phyloP scores from a whole-genome alignment of 2,888 invertebrate species.

The Spilosoma lubricipeda region DNA sequence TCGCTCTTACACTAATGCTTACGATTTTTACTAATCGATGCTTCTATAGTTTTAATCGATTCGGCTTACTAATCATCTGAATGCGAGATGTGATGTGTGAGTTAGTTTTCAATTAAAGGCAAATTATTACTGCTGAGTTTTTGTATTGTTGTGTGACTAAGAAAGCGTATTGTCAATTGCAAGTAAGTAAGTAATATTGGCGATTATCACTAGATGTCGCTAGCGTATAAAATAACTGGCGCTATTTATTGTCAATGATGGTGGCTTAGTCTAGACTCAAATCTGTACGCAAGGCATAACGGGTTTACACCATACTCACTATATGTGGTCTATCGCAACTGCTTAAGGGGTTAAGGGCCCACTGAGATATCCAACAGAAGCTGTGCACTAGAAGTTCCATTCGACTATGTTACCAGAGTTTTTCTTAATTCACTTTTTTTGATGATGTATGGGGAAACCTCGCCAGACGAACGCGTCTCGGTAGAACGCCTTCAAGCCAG shows the following conservation, averaged over 20 bases:
- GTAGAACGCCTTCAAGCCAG: too few species aligned
- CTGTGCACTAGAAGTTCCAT: not conserved
- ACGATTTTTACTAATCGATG: conserved; percentile 47
- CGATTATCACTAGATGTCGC: not conserved
- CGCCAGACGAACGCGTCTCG: too few species aligned
- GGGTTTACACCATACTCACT: not conserved
- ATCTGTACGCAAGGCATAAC: not conserved
- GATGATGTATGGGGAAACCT: not conserved
- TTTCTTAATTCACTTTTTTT: not conserved
- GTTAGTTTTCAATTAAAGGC: conserved; percentile 57
- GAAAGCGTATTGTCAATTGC: conserved; percentile 1
- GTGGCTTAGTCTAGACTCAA: not conserved
- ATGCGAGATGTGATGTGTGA: conserved; percentile 70
- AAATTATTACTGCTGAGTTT: conserved; percentile 44
- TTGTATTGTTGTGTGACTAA: conserved; percentile 23
- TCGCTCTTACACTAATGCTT: conserved; percentile 52
- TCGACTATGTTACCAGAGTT: not conserved
- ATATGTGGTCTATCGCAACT: not conserved
- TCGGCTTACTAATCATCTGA: conserved; percentile 61
- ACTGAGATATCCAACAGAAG: not conserved
- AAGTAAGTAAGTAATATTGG: not conserved
- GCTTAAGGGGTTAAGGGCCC: not conserved
- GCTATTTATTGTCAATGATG: not conserved
- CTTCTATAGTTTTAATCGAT: conserved; percentile 44
- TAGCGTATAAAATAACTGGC: not conserved